phyloP scores from a whole-genome alignment of 1,140 invertebrate species.

The Drosophila kurseongensis region DNA sequence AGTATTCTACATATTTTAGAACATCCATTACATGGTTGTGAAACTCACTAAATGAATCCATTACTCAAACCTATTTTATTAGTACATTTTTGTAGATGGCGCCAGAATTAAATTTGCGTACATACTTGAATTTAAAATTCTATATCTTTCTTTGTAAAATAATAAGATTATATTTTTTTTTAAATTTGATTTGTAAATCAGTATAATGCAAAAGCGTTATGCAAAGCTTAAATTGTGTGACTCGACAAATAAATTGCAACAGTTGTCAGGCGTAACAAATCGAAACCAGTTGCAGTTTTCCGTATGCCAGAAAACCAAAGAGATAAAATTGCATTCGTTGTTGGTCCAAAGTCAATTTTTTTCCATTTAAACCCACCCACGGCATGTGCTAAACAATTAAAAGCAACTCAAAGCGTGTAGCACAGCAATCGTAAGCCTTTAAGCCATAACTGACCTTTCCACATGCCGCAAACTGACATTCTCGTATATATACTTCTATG shows the following conservation, averaged over 20 bases:
- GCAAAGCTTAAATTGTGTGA: not conserved
- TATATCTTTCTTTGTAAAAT: not conserved
- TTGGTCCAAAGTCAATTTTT: not conserved
- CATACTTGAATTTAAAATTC: not conserved
- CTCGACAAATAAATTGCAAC: slow-evolving; percentile 42
- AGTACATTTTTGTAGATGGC: not conserved
- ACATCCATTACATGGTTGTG: not conserved
- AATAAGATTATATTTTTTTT: not conserved
- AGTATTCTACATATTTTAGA: too few relatives aligned
- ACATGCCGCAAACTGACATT: slow-evolving; percentile 41
- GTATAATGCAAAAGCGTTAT: too few relatives aligned
- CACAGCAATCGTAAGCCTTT: slow-evolving; percentile 61
- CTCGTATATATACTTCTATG: slow-evolving; percentile 9
- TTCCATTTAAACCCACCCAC: slow-evolving; percentile 31
- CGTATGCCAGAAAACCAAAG: slow-evolving; percentile 16
- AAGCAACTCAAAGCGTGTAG: slow-evolving; percentile 61
- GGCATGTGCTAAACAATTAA: slow-evolving; percentile 50
- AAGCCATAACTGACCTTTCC: slow-evolving; percentile 76
- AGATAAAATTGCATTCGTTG: slow-evolving; percentile 12
- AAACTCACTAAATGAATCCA: not conserved
- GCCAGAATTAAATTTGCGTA: too few relatives aligned
- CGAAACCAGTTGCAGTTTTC: slow-evolving; percentile 60
- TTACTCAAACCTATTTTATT: not conserved
- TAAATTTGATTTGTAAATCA: not conserved
- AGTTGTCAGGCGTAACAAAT: slow-evolving; percentile 38